A percentile compares a stretch with the other conserved stretches of the same genome.
Evolutionary conservation across 2,797 vertebrate species (phyloP).

Genomic region (Eutrigla gurnardus): DNA sequence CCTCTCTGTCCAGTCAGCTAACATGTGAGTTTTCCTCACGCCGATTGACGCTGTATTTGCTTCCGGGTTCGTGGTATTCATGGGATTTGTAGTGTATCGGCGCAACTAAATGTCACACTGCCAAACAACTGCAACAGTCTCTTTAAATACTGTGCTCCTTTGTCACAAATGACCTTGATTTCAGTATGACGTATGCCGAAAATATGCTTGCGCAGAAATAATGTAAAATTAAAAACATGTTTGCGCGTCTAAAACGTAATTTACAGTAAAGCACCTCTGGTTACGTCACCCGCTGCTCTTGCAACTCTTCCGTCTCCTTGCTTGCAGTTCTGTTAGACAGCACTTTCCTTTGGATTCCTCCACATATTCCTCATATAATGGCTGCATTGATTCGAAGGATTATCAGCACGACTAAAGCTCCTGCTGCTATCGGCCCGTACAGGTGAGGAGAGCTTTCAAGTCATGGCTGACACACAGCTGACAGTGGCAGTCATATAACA

Average conservation of each 20-base stretch:
- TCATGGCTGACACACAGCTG: not conserved
- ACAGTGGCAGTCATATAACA: not conserved
- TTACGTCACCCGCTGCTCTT: not conserved
- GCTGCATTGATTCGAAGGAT: slow-evolving; percentile 87
- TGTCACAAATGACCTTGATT: accelerated
- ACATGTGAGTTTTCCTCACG: slow-evolving; percentile 58
- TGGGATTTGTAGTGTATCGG: slow-evolving; percentile 31
- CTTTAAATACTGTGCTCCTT: accelerated
- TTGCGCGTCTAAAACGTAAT: not conserved
- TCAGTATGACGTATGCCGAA: accelerated
- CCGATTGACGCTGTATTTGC: slow-evolving; percentile 12
- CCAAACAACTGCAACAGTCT: accelerated
- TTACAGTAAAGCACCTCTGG: slow-evolving; percentile 48
- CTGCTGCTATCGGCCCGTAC: slow-evolving; percentile 90
- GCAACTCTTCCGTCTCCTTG: not conserved
- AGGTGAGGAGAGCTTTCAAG: slow-evolving; percentile 83
- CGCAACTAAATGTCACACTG: slow-evolving; percentile 18
- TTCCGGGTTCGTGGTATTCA: slow-evolving; percentile 56
- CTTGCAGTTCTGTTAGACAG: not conserved
- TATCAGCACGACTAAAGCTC: slow-evolving; percentile 86
- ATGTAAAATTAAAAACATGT: accelerated
- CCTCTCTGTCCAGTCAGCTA: not conserved
- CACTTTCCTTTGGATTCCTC: not conserved
- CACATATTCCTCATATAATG: slow-evolving; percentile 48
- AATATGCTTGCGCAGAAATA: not conserved